phyloP scores from a whole-genome alignment of 2,113 vertebrate species.

The Limnothrissa miodon region DNA sequence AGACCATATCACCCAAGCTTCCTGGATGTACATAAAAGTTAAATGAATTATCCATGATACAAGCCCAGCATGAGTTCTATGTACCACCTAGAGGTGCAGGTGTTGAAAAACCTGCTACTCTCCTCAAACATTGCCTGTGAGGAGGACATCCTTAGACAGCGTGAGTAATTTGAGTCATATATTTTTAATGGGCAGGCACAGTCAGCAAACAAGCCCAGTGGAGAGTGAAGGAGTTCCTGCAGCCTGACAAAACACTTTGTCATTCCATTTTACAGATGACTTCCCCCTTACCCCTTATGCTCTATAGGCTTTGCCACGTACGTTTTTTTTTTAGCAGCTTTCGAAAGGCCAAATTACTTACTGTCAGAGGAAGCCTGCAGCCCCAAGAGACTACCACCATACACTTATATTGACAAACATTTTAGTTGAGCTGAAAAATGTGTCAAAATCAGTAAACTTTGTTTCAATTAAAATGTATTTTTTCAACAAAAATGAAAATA shows the following conservation, averaged over 20 bases:
- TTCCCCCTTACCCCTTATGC: not conserved
- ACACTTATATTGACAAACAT: not conserved
- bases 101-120: not conserved
- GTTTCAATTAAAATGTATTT: not conserved
- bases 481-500: no score
- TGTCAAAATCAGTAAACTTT: not conserved
- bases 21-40: not conserved
- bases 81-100: not conserved
- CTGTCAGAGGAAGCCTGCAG: not conserved
- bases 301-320: not conserved
- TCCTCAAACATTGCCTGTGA: not conserved
- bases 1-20: not conserved
- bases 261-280: constrained; percentile 13
- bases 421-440: not conserved
- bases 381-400: not conserved
- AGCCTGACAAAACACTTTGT: constrained; percentile 21
- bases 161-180: not conserved
- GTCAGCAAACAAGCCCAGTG: constrained; percentile 16
- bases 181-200: constrained; percentile 11
- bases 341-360: not conserved
- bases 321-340: constrained; percentile 9
- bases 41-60: not conserved
- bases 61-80: not conserved
- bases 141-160: no score
- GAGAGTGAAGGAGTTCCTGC: constrained; percentile 18